Percentiles rank a stretch among this genome's conserved stretches.
phyloP scores from a whole-genome alignment of 2,797 vertebrate species.

The Cercopithecus neglectus region DNA sequence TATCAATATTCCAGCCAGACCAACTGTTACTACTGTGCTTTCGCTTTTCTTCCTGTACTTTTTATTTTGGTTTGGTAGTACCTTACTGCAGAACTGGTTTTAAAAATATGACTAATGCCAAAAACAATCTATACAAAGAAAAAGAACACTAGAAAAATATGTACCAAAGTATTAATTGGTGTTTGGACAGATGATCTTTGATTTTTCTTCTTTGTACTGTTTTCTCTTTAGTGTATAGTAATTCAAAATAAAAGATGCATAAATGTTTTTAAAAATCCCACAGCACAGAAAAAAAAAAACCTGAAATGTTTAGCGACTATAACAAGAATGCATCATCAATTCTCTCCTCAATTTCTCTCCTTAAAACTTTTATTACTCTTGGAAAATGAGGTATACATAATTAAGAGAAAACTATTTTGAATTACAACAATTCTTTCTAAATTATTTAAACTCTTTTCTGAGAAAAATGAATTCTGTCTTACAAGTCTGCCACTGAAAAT shows the following conservation, averaged over 20 bases:
- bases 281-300: background rate
- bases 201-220: background rate
- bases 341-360: background rate
- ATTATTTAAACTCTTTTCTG: background rate
- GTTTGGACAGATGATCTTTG: background rate
- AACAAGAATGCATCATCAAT: background rate
- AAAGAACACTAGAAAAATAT: background rate
- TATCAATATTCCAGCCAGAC: background rate
- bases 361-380: background rate
- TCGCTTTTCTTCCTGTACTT: background rate
- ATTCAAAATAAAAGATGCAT: background rate
- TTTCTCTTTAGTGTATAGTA: background rate
- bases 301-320: background rate
- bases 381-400: background rate
- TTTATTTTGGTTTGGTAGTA: background rate
- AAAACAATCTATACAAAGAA: background rate
- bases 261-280: background rate
- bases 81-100: background rate
- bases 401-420: background rate
- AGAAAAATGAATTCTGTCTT: background rate
- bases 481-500: background rate
- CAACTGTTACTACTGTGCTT: background rate
- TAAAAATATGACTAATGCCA: background rate
- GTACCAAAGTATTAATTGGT: background rate
- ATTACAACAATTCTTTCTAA: background rate